phyloP scores from a whole-genome alignment of 2,113 vertebrate genomes.

The Camelus bactrianus region DNA sequence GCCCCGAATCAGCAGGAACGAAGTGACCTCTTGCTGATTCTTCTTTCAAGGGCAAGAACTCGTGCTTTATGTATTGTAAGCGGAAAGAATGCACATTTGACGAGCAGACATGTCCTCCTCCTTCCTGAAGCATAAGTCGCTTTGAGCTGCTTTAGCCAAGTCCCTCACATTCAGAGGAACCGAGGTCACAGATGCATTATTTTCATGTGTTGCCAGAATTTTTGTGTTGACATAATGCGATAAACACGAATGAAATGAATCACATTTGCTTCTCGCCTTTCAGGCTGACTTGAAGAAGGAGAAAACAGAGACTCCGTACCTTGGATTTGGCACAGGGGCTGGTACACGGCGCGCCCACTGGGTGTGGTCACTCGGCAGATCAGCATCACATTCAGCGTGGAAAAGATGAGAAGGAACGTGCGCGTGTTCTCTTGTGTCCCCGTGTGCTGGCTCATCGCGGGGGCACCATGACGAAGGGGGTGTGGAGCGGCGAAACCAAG shows the following conservation, averaged over 20 bases:
- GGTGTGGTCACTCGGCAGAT: too few species aligned
- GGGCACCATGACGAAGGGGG: accelerated
- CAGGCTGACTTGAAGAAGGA: not conserved
- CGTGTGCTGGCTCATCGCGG: not conserved
- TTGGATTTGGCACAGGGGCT: accelerated
- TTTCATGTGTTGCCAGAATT: not conserved
- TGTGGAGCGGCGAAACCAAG: not conserved
- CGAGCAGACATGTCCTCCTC: not conserved
- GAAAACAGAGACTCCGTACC: not conserved
- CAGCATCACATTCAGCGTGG: too few species aligned
- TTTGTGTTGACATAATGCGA: not conserved
- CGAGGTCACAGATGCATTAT: not conserved
- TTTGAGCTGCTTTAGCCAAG: not conserved
- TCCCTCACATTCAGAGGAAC: not conserved
- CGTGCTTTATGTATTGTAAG: not conserved
- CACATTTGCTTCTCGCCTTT: not conserved
- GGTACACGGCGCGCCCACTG: accelerated
- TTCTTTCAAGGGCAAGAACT: not conserved
- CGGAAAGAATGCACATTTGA: not conserved
- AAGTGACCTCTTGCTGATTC: not conserved
- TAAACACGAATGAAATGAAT: not conserved
- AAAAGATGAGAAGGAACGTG: too few species aligned
- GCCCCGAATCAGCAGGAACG: not conserved
- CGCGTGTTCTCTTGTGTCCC: accelerated
- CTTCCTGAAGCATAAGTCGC: not conserved